Conservation (phyloP, 2,797 vertebrate species). For the Nothura maculosa region DNA sequence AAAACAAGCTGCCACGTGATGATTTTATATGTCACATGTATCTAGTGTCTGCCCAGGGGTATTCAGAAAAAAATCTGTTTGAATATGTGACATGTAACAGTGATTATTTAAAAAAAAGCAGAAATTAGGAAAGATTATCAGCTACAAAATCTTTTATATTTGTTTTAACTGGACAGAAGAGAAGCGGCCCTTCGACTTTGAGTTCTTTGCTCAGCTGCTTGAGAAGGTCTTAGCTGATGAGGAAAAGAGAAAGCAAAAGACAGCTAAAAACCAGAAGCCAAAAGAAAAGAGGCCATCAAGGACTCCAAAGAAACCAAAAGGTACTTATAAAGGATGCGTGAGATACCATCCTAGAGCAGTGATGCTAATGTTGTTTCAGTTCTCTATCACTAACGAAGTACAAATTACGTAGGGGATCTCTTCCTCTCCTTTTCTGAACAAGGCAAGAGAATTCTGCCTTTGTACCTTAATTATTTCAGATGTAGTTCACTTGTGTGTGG, state of each 20-base stretch:
- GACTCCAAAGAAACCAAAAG: constrained; percentile 81
- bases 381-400: background rate
- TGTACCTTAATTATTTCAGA: background rate
- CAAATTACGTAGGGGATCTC: background rate
- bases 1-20: too few species aligned
- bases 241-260: constrained; percentile 86
- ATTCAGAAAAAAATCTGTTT: background rate
- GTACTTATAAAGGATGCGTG: constrained; percentile 60
- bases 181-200: constrained; percentile 91
- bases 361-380: background rate
- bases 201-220: constrained; percentile 93
- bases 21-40: background rate
- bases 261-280: constrained; percentile 71
- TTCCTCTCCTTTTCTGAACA: background rate
- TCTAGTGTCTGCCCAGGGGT: background rate
- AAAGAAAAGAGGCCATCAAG: constrained; percentile 78
- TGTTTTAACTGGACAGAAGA: constrained; percentile 84
- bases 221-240: constrained; percentile 90
- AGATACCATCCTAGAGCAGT: background rate
- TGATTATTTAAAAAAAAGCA: constrained; percentile 5
- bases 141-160: background rate
- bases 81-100: background rate
- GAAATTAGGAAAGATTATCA: background rate
- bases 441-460: background rate
- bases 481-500: background rate